Conservation (phyloP, 2,888 invertebrate genomes). For the Rhagonycha lutea region DNA sequence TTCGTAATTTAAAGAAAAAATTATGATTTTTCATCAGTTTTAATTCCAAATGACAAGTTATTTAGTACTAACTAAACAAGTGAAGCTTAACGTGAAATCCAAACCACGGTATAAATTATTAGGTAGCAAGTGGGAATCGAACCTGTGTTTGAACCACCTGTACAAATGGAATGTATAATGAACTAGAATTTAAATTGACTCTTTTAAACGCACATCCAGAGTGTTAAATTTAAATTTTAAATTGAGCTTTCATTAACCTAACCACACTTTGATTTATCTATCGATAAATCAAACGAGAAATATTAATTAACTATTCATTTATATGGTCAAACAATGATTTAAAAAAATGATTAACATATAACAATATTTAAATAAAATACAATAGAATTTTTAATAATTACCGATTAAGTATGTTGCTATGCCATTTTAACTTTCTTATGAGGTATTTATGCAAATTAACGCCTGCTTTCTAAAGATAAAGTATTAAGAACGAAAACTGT, state of each 20-base stretch:
- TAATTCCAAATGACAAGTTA: too few relatives aligned
- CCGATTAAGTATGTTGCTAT: slow-evolving; percentile 4
- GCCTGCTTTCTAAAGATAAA: slow-evolving; percentile 52
- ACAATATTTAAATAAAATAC: not conserved
- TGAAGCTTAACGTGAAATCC: too few relatives aligned
- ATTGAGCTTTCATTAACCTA: not conserved
- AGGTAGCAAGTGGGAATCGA: too few relatives aligned
- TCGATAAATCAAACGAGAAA: not conserved
- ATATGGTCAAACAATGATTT: not conserved
- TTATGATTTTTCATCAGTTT: too few relatives aligned
- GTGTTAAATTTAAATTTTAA: not conserved
- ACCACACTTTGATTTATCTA: not conserved
- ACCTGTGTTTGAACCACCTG: too few relatives aligned
- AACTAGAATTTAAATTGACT: not conserved
- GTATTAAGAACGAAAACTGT: slow-evolving; percentile 55
- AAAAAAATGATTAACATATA: not conserved
- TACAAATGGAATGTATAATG: too few relatives aligned
- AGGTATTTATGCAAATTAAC: slow-evolving; percentile 53
- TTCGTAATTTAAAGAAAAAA: too few relatives aligned
- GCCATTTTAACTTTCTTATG: slow-evolving; percentile 33
- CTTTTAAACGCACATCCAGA: not conserved
- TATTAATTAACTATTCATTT: not conserved
- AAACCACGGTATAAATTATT: too few relatives aligned
- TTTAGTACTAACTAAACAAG: too few relatives aligned
- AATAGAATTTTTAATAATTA: not conserved